Evolutionary conservation across 2,888 invertebrate species (phyloP), one percentile per base, ranked within the genome.

Genomic region (Strigamia transsilvanica): DNA sequence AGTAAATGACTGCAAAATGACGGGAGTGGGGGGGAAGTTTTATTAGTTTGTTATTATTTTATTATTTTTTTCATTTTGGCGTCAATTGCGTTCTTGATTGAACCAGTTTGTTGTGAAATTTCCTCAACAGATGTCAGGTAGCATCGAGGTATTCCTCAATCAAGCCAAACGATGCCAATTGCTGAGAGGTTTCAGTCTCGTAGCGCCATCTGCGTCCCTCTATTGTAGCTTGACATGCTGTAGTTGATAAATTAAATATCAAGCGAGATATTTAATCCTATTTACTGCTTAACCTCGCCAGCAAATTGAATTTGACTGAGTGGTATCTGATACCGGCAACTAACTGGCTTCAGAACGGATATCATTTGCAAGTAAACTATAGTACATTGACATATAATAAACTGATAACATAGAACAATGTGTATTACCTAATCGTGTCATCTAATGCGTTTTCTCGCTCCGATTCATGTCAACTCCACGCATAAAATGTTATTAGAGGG

Each of bases 241-340:
- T 73, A 73, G 73, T 73, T 73, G 23, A 32, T 73, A 73, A 23
- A 73, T 73, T 27, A 73, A 73, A 73, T 32, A 73, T 73, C 32
- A 73, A 73, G 32, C 32, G 27, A 27, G 73, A 73, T 73, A 15
- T 73, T 73, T 73, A 73, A 73, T 73, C 73, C 73, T 73, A 27
- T 73, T 73, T 32, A 73, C 73, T 73, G 73, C 32, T 73, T 73
- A 23, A 73, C 73, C 61, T 73, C 73, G 73, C 5, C 32, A 73
- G 23, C 27, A 73, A 66, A 73, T 73, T 73, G 73, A 73, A 73
- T 73, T 73, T 73, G 73, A 73, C 73, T 73, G 27, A 73, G 32
- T 66, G 61, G 13, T 66, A 18, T 73, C 32, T 27, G 73, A 32
- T 15, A 32, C 23, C 12, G 13, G 32, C 21, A 23, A 23, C 3